These are phyloP conservation scores for Agapostemon virescens DNA, from an alignment of 2,888 invertebrate genomes.

Conservation along the genomic window DNA sequence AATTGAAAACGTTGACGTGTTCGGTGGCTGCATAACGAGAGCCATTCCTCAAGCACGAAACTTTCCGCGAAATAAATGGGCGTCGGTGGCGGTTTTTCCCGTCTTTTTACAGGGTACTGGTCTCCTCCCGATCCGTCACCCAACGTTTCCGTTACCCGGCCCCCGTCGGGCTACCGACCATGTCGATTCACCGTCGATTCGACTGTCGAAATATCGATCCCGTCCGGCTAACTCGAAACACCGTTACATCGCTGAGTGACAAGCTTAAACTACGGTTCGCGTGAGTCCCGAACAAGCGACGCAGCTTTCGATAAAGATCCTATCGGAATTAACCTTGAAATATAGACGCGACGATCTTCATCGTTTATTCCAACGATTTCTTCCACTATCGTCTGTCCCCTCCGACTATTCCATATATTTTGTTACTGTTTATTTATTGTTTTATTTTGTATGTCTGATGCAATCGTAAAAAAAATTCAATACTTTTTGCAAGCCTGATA, in stretches of 20 bases:
- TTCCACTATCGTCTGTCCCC: background rate
- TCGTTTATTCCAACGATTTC: background rate
- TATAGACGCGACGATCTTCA: background rate
- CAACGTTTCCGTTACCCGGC: slow-evolving; percentile 9
- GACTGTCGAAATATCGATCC: slow-evolving; percentile 28
- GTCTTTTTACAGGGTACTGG: slow-evolving; percentile 3
- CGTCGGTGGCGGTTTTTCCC: slow-evolving; percentile 39
- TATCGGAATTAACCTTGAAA: slow-evolving; percentile 1
- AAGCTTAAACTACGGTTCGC: slow-evolving; percentile 1
- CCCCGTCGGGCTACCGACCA: background rate
- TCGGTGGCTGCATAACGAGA: slow-evolving; percentile 70
- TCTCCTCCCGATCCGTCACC: slow-evolving; percentile 31
- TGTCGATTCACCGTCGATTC: slow-evolving; percentile 20
- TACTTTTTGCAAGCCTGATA: no score
- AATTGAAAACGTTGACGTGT: slow-evolving; percentile 60
- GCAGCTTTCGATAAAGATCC: slow-evolving; percentile 2
- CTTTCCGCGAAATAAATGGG: slow-evolving; percentile 65
- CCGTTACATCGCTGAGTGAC: slow-evolving; percentile 6
- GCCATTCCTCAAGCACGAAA: slow-evolving; percentile 69
- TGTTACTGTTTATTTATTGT: no score
- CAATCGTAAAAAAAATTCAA: no score
- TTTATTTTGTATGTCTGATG: no score
- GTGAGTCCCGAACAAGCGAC: background rate
- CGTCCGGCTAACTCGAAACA: slow-evolving; percentile 9
- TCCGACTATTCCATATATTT: background rate